Evolutionary conservation across 2,797 vertebrate species (phyloP), one percentile per base, ranked within the genome.

Genomic region (Rhodeus uyekii): DNA sequence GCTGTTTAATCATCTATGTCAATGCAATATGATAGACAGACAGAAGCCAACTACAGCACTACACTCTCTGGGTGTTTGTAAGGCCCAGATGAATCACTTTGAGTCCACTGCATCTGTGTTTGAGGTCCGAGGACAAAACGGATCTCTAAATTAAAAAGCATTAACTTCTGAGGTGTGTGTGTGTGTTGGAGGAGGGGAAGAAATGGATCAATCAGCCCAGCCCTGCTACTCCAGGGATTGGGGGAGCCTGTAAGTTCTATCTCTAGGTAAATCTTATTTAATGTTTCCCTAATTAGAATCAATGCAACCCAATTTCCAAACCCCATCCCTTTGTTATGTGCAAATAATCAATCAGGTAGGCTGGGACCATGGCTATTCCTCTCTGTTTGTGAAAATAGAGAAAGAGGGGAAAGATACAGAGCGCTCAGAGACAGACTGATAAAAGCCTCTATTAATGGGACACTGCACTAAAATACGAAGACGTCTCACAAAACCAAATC

Each of bases 201-300:
- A 60, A 80, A 80, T 34, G 71, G 86, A 89, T 89, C 88, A 86
- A 89, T 90, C 65, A 42, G 85, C 88, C 91, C 88, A 92, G 86
- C 78, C 84, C 88, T 85, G 89, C 89, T 77, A 86, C 89, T 84
- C 92, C 84, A 89, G 84, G 91, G 91, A 93, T 1, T 84, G 87
- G 83, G 87, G 87, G 86, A 91, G 88, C 89, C 96, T 92, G 86
- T 91, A 83, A 92, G 82, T 93, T 91, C 89, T 92, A 94, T 96
- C 95, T 94, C 94, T 93, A 94, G 92, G 93, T 96, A 97, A 97
- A 97, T 96, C 96, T 96, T 97, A 96, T 96, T 97, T 98, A 98
- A 97, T 95, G 95, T 97, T 96, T 96, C 93, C 93, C 95, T 98
- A 98, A 97, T 98, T 97, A 98, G 95, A 98, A 98, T 98, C 97